Evolutionary conservation across 2,113 vertebrate genomes (phyloP).

Genomic region (Cyanoramphus novaezelandiae): DNA sequence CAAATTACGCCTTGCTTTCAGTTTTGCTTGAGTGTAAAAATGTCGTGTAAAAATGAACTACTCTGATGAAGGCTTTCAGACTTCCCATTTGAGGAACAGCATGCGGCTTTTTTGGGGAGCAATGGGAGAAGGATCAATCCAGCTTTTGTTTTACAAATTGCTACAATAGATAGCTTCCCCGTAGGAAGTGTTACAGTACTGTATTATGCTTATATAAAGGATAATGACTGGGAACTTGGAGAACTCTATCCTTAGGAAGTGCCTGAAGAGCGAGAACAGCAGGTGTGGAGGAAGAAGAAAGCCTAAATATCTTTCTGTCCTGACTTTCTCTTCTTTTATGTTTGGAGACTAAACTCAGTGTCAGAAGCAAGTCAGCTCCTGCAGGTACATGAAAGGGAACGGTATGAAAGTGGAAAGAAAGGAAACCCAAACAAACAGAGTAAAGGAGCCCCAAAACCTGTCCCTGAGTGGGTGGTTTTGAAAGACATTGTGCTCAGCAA

Average conservation of each 20-base stretch:
- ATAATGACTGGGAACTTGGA: conserved; percentile 56
- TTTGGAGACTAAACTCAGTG: neutral
- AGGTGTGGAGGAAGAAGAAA: conserved; percentile 50
- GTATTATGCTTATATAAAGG: conserved; percentile 51
- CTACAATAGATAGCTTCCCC: conserved; percentile 44
- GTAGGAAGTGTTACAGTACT: conserved; percentile 23
- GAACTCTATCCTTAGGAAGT: conserved; percentile 43
- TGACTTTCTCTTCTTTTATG: conserved; percentile 48
- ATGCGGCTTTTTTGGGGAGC: neutral
- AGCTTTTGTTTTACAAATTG: conserved; percentile 61
- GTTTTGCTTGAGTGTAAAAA: conserved; percentile 29
- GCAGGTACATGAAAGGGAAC: neutral
- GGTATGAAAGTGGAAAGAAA: neutral
- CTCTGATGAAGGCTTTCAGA: conserved; percentile 48
- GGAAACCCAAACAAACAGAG: neutral
- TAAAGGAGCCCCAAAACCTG: neutral
- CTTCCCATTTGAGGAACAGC: conserved; percentile 39
- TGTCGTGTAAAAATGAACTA: neutral
- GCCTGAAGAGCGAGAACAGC: conserved; percentile 9
- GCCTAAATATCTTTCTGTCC: neutral
- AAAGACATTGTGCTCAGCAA: neutral
- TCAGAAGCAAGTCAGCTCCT: neutral
- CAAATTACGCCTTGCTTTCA: conserved; percentile 50
- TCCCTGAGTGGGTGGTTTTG: neutral
- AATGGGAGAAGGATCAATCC: conserved; percentile 38